Percentiles rank a stretch among this genome's conserved stretches.
These are phyloP conservation scores for Choreutis nemorana DNA, from an alignment of 2,888 invertebrate genomes.

Conservation along the genomic window DNA sequence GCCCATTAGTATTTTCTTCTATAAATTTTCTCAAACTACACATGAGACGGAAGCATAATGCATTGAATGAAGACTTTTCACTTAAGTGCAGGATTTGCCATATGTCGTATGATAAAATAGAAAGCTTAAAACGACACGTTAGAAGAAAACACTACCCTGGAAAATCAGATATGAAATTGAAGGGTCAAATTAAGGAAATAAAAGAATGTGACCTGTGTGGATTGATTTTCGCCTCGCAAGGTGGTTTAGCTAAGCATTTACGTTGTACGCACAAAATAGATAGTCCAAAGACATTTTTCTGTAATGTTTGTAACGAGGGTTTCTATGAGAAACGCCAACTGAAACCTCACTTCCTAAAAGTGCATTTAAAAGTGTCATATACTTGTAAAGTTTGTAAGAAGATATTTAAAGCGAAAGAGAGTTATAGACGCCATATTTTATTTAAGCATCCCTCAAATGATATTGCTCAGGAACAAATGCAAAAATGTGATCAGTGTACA, in stretches of 20 bases:
- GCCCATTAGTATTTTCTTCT: constrained; percentile 45
- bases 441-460: constrained; percentile 33
- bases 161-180: constrained; percentile 41
- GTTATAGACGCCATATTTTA: constrained; percentile 40
- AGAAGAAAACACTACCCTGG: constrained; percentile 46
- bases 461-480: constrained; percentile 16
- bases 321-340: constrained; percentile 43
- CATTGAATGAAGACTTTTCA: constrained; percentile 38
- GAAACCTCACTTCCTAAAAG: constrained; percentile 43
- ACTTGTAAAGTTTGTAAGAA: constrained; percentile 42
- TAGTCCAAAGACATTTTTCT: constrained; percentile 38
- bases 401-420: constrained; percentile 46
- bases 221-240: constrained; percentile 42
- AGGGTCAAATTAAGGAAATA: constrained; percentile 35
- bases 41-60: constrained; percentile 52
- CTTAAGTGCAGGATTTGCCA: constrained; percentile 50
- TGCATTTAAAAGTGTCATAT: constrained; percentile 48
- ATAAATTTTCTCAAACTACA: constrained; percentile 45
- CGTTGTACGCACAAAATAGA: constrained; percentile 46
- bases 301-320: constrained; percentile 42
- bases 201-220: constrained; percentile 48
- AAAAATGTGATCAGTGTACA: constrained; percentile 41
- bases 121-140: constrained; percentile 49
- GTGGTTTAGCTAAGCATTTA: constrained; percentile 45
- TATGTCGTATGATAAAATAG: constrained; percentile 53